Conservation (phyloP, 2,888 invertebrate genomes). For the Smittia sp. region DNA sequence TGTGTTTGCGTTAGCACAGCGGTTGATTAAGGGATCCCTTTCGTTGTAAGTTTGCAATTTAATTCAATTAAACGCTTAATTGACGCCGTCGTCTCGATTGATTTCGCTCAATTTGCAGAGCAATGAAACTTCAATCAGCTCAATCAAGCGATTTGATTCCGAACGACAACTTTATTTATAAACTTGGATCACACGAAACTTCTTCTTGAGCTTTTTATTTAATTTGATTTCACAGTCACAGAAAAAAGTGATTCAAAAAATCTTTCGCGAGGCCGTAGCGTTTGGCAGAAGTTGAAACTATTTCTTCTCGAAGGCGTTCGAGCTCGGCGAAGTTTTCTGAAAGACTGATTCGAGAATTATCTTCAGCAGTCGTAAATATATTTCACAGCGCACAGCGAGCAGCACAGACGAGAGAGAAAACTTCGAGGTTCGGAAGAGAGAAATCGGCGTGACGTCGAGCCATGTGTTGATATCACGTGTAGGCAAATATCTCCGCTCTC, state of each 20-base stretch:
- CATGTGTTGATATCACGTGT: conserved; percentile 27
- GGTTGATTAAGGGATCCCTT: conserved; percentile 10
- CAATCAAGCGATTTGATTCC: not conserved
- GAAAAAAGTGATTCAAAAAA: not conserved
- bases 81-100: conserved; percentile 17
- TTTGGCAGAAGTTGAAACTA: not conserved
- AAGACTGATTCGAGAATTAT: conserved; percentile 31
- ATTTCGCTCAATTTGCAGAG: conserved; percentile 2
- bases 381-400: not conserved
- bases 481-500: not conserved
- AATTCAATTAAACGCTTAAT: conserved; percentile 14
- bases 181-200: conserved; percentile 14
- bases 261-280: not conserved
- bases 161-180: conserved; percentile 1
- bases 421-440: not conserved
- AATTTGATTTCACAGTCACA: not conserved
- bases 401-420: not conserved
- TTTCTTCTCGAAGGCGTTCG: conserved; percentile 11
- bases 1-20: not conserved
- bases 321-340: conserved; percentile 30
- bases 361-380: conserved; percentile 25
- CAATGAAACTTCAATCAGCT: not conserved
- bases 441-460: conserved; percentile 12
- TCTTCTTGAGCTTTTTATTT: conserved; percentile 1
- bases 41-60: not conserved